A percentile compares a stretch with the other conserved stretches of the same genome.
Evolutionary conservation across 2,797 vertebrate species (phyloP).

Genomic region (Enoplosus armatus): DNA sequence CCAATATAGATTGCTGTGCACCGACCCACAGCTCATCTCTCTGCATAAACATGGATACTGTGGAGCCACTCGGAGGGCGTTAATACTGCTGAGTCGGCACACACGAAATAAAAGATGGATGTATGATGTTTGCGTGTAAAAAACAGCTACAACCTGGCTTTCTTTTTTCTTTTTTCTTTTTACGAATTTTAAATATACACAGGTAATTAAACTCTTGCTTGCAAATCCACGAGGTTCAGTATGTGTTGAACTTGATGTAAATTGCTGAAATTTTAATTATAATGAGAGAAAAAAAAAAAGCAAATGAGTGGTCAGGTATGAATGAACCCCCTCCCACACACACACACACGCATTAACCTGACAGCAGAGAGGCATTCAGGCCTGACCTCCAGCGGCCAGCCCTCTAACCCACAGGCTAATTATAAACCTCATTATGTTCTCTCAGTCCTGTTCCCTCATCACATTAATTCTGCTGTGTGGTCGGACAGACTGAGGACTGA

Average conservation of each 20-base stretch:
- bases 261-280: constrained; percentile 39
- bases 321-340: constrained; percentile 2
- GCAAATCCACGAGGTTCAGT: constrained; percentile 8
- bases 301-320: constrained; percentile 57
- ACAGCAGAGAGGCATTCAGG: constrained; percentile 65
- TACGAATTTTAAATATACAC: neutral
- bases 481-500: constrained; percentile 47
- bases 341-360: constrained; percentile 69
- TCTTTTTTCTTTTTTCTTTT: neutral
- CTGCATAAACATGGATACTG: constrained; percentile 4
- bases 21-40: neutral
- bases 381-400: constrained; percentile 73
- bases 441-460: constrained; percentile 63
- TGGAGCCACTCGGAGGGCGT: neutral
- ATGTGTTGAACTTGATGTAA: constrained; percentile 33
- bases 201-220: neutral
- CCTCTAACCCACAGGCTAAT: constrained; percentile 79
- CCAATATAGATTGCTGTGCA: neutral
- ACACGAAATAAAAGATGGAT: neutral
- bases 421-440: constrained; percentile 83
- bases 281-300: neutral
- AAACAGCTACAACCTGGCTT: neutral
- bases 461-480: constrained; percentile 66
- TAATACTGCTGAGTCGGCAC: neutral
- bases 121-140: neutral